These are phyloP conservation scores for Tenualosa thibaudeaui DNA, from an alignment of 2,797 vertebrate genomes.

Conservation along the genomic window DNA sequence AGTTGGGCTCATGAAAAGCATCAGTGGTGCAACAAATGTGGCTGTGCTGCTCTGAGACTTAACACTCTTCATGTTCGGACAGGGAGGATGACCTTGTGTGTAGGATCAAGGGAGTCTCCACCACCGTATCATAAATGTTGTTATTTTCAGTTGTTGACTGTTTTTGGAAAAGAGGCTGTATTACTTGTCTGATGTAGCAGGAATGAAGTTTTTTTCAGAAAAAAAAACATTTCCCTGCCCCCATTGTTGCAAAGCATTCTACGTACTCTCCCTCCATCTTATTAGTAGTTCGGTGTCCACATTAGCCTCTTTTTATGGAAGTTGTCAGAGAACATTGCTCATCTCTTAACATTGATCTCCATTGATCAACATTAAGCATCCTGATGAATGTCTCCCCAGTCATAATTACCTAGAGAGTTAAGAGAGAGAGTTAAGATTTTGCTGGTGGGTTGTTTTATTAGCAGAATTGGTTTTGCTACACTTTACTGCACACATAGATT, in stretches of 20 bases:
- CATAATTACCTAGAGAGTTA: neutral
- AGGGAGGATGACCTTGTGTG: neutral
- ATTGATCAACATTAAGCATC: neutral
- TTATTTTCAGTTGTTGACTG: neutral
- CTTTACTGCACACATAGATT: neutral
- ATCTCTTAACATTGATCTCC: too few relatives aligned
- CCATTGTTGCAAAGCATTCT: too few relatives aligned
- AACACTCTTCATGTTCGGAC: neutral
- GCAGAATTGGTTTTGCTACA: neutral
- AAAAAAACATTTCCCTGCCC: too few relatives aligned
- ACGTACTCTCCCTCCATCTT: too few relatives aligned
- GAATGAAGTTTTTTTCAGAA: neutral
- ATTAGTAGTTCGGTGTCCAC: too few relatives aligned
- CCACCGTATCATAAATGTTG: neutral
- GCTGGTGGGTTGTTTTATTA: conserved; percentile 23
- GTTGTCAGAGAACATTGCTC: too few relatives aligned
- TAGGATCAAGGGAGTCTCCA: neutral
- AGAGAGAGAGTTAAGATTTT: neutral
- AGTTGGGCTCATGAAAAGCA: conserved; percentile 4
- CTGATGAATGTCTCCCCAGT: neutral
- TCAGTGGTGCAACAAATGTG: neutral
- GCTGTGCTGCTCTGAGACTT: neutral
- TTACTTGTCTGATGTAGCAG: neutral
- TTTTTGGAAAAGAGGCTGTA: neutral
- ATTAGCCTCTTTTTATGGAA: too few relatives aligned